phyloP scores from a whole-genome alignment of 2,113 vertebrate species.

The Mastomys coucha region DNA sequence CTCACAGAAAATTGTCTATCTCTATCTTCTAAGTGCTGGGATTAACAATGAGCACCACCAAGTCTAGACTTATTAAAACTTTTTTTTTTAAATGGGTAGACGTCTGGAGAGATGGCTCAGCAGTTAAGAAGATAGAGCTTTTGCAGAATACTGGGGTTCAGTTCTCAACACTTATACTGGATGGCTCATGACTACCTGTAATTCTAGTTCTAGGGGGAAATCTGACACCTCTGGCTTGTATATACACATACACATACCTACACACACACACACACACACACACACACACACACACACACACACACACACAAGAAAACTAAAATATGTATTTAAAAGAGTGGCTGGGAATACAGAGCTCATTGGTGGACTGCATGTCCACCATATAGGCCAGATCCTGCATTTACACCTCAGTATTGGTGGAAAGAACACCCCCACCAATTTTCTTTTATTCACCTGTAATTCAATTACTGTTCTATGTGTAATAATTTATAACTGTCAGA shows the following conservation, averaged over 20 bases:
- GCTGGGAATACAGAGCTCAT: background rate
- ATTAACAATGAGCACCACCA: background rate
- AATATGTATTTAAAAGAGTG: background rate
- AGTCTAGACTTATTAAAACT: background rate
- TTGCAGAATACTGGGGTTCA: background rate
- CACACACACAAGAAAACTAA: too few relatives aligned
- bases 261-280: background rate
- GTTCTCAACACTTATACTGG: background rate
- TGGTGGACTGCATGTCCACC: background rate
- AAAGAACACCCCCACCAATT: background rate
- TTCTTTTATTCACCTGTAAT: slow-evolving; percentile 33
- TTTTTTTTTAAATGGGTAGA: background rate
- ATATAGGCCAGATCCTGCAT: background rate
- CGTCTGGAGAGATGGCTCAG: background rate
- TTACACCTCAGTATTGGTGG: background rate
- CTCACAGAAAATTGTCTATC: background rate
- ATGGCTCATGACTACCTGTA: background rate
- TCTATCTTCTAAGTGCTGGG: background rate
- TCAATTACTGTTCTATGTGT: slow-evolving; percentile 6
- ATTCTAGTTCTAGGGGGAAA: background rate
- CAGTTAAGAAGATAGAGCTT: background rate
- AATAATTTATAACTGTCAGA: slow-evolving; percentile 1
- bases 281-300: too few relatives aligned
- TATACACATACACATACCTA: too few relatives aligned
- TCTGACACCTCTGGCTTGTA: background rate